These are phyloP conservation scores for Drosophila basisetae DNA, from an alignment of 2,888 invertebrate species.

Conservation along the genomic window DNA sequence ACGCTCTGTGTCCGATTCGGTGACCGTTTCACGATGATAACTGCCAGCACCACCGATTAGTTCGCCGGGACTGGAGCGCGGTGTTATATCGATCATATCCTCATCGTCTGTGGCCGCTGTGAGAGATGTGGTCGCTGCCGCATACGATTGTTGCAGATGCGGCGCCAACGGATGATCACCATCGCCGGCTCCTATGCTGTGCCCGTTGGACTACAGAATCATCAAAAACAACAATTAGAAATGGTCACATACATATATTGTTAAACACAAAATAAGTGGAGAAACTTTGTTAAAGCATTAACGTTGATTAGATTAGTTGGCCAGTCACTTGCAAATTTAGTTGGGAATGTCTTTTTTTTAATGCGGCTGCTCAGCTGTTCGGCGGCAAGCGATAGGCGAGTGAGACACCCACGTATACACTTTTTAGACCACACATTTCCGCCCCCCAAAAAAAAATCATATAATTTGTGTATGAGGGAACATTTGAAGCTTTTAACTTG, in stretches of 20 bases:
- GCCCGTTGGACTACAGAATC: constrained; percentile 83
- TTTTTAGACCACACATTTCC: constrained; percentile 54
- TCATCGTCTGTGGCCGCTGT: constrained; percentile 86
- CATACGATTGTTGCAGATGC: constrained; percentile 58
- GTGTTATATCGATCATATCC: constrained; percentile 89
- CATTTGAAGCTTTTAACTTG: not conserved
- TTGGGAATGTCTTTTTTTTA: constrained; percentile 1
- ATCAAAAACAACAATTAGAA: not conserved
- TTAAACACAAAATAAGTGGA: not conserved
- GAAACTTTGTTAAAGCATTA: constrained; percentile 51
- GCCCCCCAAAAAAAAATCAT: constrained; percentile 51
- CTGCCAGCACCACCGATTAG: constrained; percentile 57
- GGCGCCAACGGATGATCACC: constrained; percentile 81
- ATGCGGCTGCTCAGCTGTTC: constrained; percentile 40
- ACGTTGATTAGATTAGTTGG: constrained; percentile 60
- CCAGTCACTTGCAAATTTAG: constrained; percentile 11
- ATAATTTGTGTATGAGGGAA: constrained; percentile 15
- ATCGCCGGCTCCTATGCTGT: constrained; percentile 64
- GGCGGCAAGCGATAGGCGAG: not conserved
- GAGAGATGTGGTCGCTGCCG: constrained; percentile 78
- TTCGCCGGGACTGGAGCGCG: constrained; percentile 86
- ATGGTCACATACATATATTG: not conserved
- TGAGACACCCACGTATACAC: constrained; percentile 55
- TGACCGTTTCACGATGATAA: constrained; percentile 71
- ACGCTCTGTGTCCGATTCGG: constrained; percentile 82